These are phyloP conservation scores for Magallana ariakensis DNA, from an alignment of 1,140 invertebrate genomes.

Conservation along the genomic window DNA sequence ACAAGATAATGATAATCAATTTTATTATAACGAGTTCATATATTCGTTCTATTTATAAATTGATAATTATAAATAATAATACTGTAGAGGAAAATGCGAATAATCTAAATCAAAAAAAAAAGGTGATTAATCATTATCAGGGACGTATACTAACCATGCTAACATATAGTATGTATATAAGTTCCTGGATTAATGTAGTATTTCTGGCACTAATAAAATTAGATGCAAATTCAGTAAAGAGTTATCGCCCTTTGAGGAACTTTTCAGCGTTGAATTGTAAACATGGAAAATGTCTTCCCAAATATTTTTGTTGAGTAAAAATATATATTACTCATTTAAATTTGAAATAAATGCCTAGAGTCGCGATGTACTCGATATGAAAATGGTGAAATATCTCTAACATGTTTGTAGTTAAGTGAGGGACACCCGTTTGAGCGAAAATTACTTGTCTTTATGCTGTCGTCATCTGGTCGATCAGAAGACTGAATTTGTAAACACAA, in stretches of 20 bases:
- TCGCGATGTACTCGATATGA: background rate
- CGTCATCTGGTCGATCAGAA: conserved; percentile 35
- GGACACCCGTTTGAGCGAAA: conserved; percentile 2
- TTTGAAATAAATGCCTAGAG: background rate
- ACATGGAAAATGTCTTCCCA: conserved; percentile 45
- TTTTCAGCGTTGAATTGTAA: conserved; percentile 39
- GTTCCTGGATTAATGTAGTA: too few species aligned
- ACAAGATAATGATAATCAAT: too few species aligned
- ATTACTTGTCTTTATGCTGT: background rate
- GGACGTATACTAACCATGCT: too few species aligned
- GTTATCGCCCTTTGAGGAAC: conserved; percentile 18
- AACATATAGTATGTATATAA: too few species aligned
- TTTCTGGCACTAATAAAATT: too few species aligned
- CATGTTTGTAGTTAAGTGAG: background rate
- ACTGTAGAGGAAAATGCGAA: too few species aligned
- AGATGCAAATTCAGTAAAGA: background rate
- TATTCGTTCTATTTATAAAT: too few species aligned
- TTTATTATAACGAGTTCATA: too few species aligned
- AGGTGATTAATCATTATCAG: too few species aligned
- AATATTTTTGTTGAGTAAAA: conserved; percentile 19
- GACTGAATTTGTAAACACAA: conserved; percentile 30
- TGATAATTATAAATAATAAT: too few species aligned
- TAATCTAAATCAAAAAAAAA: too few species aligned
- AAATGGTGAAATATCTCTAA: too few species aligned
- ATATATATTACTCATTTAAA: conserved; percentile 1